Conservation (phyloP, 1,140 invertebrate genomes). For the Caenorhabditis brenneri region DNA sequence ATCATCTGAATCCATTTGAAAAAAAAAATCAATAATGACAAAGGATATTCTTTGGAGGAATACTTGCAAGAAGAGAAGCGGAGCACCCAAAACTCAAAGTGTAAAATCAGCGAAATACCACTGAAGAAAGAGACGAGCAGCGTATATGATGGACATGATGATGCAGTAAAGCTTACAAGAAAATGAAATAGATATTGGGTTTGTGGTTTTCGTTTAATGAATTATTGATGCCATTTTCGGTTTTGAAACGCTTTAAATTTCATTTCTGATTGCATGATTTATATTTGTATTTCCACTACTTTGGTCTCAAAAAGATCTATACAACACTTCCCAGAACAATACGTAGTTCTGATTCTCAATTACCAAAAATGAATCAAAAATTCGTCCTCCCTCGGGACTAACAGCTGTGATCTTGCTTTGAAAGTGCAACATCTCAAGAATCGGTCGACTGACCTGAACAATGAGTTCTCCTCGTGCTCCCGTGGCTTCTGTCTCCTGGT, state of each 20-base stretch:
- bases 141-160: neutral
- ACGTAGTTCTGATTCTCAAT: too few relatives aligned
- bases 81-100: neutral
- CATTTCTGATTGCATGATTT: too few relatives aligned
- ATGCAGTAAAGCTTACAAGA: neutral
- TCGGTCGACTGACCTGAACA: constrained; percentile 18
- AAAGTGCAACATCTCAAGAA: neutral
- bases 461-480: neutral
- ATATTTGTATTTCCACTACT: too few relatives aligned
- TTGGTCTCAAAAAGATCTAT: too few relatives aligned
- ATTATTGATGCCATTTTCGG: neutral
- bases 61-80: neutral
- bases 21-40: neutral
- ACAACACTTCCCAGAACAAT: too few relatives aligned
- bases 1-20: constrained; percentile 22
- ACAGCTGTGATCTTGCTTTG: neutral
- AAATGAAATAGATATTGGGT: neutral
- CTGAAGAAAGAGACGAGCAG: neutral
- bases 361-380: neutral
- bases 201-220: neutral
- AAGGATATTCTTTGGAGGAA: neutral
- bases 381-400: neutral
- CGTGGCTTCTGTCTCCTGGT: neutral
- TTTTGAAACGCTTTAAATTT: too few relatives aligned
- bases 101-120: neutral